Evolutionary conservation across 2,888 invertebrate species (phyloP), one percentile per base, ranked within the genome.

Genomic region (Melanchra persicariae): DNA sequence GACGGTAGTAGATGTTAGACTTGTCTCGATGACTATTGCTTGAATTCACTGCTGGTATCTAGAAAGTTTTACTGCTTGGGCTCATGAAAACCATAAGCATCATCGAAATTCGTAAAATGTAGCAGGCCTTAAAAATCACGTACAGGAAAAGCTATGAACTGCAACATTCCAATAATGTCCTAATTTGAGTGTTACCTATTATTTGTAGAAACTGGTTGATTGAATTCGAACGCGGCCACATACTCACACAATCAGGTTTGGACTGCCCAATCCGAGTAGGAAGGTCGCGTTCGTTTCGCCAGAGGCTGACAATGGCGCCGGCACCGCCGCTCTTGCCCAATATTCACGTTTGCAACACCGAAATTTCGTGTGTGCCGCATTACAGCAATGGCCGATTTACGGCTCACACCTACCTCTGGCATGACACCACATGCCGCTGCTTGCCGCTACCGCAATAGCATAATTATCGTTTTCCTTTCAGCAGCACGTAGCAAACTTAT

Each of bases 281-380:
- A 95, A 95, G 95, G 95, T 94, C 95, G 93, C 81, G 84, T 88
- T 83, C 87, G 93, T 95, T 95, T 94, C 94, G 93, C 94, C 94
- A 95, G 93, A 91, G 90, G 87, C 93, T 92, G 92, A 95, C 95
- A 95, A 94, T 95, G 94, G 93, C 92, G 89, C 88, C 90, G 91
- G 91, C 89, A 91, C 90, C 90, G 87, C 88, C 87, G 87, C 83
- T 86, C 87, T 95, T 94, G 93, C 94, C 88, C 92, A 95, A 95
- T 89, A 79, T 89, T 90, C 89, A 85, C 85, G 93, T 93, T 95
- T 94, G 94, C 95, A 94, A 95, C 95, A 94, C 91, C 92, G 88
- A 93, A 94, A 94, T 94, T 95, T 95, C 94, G 94, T 95, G 93
- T 94, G 94, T 94, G 94, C 89, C 87, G 85, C 85, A 88, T 93